Percentiles rank a stretch among this genome's conserved stretches.
Conservation (phyloP, 2,797 vertebrate species). For the Parambassis ranga region DNA sequence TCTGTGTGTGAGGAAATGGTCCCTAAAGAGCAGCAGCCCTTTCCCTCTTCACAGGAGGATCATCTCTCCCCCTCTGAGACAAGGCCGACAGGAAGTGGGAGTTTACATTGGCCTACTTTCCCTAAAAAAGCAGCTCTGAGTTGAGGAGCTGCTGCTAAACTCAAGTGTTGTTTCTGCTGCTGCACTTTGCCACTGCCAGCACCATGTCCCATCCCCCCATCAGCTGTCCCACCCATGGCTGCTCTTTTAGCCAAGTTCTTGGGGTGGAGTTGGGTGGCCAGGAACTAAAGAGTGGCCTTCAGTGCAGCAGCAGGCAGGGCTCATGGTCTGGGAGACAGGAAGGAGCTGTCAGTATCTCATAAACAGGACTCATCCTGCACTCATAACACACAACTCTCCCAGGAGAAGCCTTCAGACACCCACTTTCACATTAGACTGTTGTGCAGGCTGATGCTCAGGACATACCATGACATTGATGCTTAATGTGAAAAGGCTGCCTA, state of each 20-base stretch:
- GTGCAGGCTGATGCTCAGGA: constrained; percentile 4
- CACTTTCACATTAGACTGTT: constrained; percentile 9
- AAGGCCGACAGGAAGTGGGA: constrained; percentile 81
- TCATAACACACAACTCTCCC: constrained; percentile 62
- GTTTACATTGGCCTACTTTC: constrained; percentile 82
- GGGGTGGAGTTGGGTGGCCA: constrained; percentile 64
- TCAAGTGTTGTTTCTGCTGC: constrained; percentile 53
- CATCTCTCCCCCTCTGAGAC: constrained; percentile 78
- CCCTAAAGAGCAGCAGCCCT: constrained; percentile 68
- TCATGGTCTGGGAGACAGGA: constrained; percentile 78
- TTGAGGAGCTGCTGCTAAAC: constrained; percentile 50
- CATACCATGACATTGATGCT: constrained; percentile 10
- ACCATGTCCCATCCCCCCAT: constrained; percentile 48
- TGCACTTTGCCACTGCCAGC: constrained; percentile 43
- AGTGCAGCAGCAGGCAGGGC: constrained; percentile 54
- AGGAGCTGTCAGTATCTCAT: constrained; percentile 80
- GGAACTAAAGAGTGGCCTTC: constrained; percentile 57
- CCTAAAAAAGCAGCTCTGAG: constrained; percentile 65
- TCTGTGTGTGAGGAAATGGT: constrained; percentile 55
- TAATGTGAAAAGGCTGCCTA: not conserved
- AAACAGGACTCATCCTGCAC: constrained; percentile 77
- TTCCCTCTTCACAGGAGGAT: constrained; percentile 78
- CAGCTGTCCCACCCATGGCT: constrained; percentile 69
- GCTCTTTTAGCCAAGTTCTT: constrained; percentile 44
- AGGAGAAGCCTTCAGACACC: constrained; percentile 42